Conservation (phyloP, 2,888 invertebrate species). For the Spialia ferax region DNA sequence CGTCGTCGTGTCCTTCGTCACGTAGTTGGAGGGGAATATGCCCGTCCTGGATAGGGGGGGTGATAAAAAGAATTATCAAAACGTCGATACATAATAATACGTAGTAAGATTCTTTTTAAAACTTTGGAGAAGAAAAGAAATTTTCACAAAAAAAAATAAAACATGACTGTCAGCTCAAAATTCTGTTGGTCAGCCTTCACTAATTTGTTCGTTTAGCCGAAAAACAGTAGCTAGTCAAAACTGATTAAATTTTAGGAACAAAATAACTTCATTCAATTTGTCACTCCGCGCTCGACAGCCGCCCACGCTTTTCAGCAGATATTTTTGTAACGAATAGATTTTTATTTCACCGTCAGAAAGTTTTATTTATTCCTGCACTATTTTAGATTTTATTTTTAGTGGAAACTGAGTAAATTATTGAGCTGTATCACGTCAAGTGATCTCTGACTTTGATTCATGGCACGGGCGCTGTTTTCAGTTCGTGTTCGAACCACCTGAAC, state of each 20-base stretch:
- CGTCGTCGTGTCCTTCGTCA: slow-evolving; percentile 87
- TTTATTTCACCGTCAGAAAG: slow-evolving; percentile 18
- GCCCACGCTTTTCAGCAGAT: slow-evolving; percentile 28
- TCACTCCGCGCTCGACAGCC: slow-evolving; percentile 20
- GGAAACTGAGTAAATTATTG: slow-evolving; percentile 8
- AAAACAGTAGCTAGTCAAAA: slow-evolving; percentile 14
- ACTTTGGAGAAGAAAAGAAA: not conserved
- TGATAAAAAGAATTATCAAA: too few relatives aligned
- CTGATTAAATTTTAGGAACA: slow-evolving; percentile 26
- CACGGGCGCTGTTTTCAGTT: too few relatives aligned
- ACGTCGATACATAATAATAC: too few relatives aligned
- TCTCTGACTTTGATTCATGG: slow-evolving; percentile 2
- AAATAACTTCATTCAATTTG: slow-evolving; percentile 32
- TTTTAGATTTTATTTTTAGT: slow-evolving; percentile 27
- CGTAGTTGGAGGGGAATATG: slow-evolving; percentile 99
- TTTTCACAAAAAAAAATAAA: not conserved
- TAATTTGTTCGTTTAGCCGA: slow-evolving; percentile 11
- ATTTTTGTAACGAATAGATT: slow-evolving; percentile 33
- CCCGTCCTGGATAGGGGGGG: slow-evolving; percentile 92
- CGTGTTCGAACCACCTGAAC: too few relatives aligned
- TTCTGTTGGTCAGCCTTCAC: not conserved
- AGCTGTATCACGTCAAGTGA: slow-evolving; percentile 5
- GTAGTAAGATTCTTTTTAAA: too few relatives aligned
- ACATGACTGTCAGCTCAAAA: slow-evolving; percentile 6
- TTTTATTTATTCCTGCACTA: slow-evolving; percentile 18